phyloP scores from a whole-genome alignment of 2,888 invertebrate species.

The Litoditis marina region DNA sequence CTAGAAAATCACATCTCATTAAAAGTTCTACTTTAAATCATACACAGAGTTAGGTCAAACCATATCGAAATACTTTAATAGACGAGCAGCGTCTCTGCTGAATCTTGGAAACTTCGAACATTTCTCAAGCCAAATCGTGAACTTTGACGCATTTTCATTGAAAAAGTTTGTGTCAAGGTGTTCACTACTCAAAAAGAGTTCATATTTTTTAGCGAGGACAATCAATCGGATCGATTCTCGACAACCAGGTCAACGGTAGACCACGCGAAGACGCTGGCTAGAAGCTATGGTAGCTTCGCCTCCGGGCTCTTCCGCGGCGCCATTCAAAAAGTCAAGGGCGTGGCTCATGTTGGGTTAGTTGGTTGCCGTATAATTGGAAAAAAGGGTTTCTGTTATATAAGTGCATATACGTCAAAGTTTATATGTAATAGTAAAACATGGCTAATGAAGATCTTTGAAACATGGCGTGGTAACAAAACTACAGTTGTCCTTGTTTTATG shows the following conservation, averaged over 20 bases:
- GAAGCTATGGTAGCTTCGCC: constrained; percentile 41
- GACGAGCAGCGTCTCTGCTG: no score
- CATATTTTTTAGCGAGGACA: constrained; percentile 24
- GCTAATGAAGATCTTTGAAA: no score
- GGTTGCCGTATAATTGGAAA: background rate
- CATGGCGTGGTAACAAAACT: no score
- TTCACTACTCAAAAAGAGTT: no score
- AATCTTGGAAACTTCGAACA: background rate
- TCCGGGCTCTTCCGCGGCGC: constrained; percentile 46
- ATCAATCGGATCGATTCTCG: constrained; percentile 20
- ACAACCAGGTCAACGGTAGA: constrained; percentile 23
- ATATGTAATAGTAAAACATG: no score
- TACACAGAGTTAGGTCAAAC: background rate
- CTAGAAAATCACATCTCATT: no score
- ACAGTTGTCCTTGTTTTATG: no score
- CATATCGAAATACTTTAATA: no score
- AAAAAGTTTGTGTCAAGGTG: no score
- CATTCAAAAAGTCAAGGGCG: constrained; percentile 36
- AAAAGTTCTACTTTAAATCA: background rate
- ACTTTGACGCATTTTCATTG: no score
- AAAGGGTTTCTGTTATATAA: background rate
- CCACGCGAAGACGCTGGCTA: constrained; percentile 34
- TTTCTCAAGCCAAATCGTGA: no score
- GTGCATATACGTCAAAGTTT: constrained; percentile 2
- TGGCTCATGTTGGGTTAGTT: constrained; percentile 31